These are phyloP conservation scores for Dendronephthya gigantea DNA, from an alignment of 64 coral and sea anemone genomes.

Conservation along the genomic window DNA sequence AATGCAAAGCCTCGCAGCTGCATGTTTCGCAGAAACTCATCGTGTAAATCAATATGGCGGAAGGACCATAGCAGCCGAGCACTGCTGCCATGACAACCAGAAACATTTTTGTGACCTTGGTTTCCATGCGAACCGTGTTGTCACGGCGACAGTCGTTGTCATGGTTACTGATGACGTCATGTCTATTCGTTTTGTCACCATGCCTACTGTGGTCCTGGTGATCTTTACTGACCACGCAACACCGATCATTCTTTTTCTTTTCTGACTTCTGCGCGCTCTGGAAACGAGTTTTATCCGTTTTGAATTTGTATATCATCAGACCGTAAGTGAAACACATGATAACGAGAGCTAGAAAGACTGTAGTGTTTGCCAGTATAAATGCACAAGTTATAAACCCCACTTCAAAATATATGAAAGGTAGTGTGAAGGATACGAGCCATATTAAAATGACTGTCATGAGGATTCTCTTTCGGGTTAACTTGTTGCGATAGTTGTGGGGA, in stretches of 20 bases:
- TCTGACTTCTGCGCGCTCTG: not conserved
- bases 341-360: conserved; percentile 54
- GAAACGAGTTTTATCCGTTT: conserved; percentile 19
- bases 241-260: not conserved
- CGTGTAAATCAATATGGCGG: conserved; percentile 79
- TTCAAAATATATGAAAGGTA: conserved; percentile 52
- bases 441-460: conserved; percentile 8
- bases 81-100: conserved; percentile 59
- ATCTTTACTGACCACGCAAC: no score
- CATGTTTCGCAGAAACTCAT: conserved; percentile 81
- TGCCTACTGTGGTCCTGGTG: not conserved
- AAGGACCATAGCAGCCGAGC: conserved; percentile 64
- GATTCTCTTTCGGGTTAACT: conserved; percentile 39
- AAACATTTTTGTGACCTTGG: conserved; percentile 73
- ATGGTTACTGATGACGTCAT: conserved; percentile 38
- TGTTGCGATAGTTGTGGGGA: conserved; percentile 46
- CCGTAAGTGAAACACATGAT: conserved; percentile 81
- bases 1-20: conserved; percentile 81
- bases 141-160: not conserved
- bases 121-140: conserved; percentile 52
- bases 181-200: no score
- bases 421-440: conserved; percentile 48
- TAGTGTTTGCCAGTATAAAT: conserved; percentile 74
- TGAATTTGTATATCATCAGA: conserved; percentile 59
- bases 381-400: conserved; percentile 81